Base-by-base conservation (phyloP, 2,797 vertebrate genomes). In the Rhynchotus rufescens region DNA sequence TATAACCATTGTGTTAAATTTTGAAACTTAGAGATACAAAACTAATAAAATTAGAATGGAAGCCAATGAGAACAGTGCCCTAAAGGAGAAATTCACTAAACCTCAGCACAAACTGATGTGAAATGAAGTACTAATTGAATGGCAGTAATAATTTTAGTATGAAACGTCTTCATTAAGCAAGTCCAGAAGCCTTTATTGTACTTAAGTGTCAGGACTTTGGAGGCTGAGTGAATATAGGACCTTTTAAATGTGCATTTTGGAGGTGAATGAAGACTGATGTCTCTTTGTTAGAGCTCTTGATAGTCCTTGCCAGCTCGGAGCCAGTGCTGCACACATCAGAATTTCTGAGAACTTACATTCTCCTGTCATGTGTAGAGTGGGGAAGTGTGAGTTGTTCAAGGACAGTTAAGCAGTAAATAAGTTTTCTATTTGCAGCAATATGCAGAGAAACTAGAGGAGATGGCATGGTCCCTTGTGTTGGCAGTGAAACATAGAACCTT, bases 51-150 rank as follows among this genome's bases (percentile, higher is more conserved):
- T 90, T 76, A 81, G 56, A 84, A 81, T 73, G 82, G 80, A 9
- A 93, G 25, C 65, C 67, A 79, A 65, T 86, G 78, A 92, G 72
- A 91, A 65, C 36, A 62, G 22, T 71, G 85, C 89, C 85, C 28
- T 86, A 80, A 60, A 88, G 91, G 80, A 89, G 62, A 89, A 94
- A 92, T 94, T 94, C 87, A 93, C 83, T 94, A 93, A 17, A 77
- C 93, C 93, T 89, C 54, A 89, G 45, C 49, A 84, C 40, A 79
- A 91, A 76, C 44, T 84, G 74, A 86, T 92, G 88, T 52, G 77
- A 92, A 92, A 75, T 79, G n/a, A 90, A 89, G 44, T 92, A 82
- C 89, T 93, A 92, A 79, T 68, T 89, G 85, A 93, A 72, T 9
- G 86, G 54, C 49, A 80, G 36, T 82, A 92, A 74, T 80, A 80